Evolutionary conservation across 1,140 invertebrate species (phyloP), one percentile per base, ranked within the genome.

Genomic region (Macrobrachium rosenbergii): DNA sequence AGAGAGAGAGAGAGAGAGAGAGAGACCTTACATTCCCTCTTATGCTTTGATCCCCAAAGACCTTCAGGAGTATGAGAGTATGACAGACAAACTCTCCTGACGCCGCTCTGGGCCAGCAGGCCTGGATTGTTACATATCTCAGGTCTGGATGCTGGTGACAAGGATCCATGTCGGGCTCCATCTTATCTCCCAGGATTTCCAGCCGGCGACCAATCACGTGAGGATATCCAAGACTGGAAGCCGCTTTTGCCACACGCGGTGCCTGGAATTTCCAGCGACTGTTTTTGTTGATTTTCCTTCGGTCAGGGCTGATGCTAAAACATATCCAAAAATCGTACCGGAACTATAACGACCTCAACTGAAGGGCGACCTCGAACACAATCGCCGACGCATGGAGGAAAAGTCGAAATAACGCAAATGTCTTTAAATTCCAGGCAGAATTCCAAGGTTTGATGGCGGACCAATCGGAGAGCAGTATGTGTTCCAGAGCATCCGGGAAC

Each of bases 201-300:
- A 87, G 84, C 43, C 84, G 84, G 84, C 84, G 84, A 87, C 84
- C 84, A 87, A 87, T 87, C 84, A 87, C 84, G 84, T 87, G 84
- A 87, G 64, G 84, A 63, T 58, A 73, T 73, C 52, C 84, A 45
- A 78, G 77, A 37, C 84, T 87, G 84, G 84, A 87, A 80, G 84
- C 60, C 73, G 84, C 84, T 87, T 81, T 87, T 87, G 84, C 84
- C 84, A 87, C 84, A 87, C 77, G 84, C 52, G 77, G 84, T 21
- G 23, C 77, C 64, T 60, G 77, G 84, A 79, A 80, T 87, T 87
- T 87, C 84, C 76, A n/a, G 21, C n/a, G 19, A 21, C 62, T 0
- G 19, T 60, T 21, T 59, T 17, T 79, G 45, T 79, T 75, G n/a
- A 16, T 83, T 83, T 43, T 62, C 58, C 16, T 17, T 59, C 58